Conservation (phyloP, 2,797 vertebrate species). For the Manis pentadactyla region DNA sequence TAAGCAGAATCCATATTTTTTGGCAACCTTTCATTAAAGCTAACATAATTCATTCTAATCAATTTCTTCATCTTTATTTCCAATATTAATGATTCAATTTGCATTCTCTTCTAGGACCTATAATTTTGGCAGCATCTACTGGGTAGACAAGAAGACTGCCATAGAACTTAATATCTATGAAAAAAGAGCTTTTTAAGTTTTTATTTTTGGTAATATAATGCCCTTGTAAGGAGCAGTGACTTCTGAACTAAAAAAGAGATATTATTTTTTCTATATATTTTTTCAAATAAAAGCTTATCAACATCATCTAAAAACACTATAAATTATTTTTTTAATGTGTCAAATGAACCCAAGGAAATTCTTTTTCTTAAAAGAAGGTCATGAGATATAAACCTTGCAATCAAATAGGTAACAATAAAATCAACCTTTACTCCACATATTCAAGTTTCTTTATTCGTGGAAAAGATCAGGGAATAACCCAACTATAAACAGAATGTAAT, state of each 20-base stretch:
- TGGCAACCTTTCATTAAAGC: conserved; percentile 26
- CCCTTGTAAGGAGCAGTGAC: neutral
- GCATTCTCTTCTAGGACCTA: conserved; percentile 21
- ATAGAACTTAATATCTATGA: neutral
- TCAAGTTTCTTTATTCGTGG: neutral
- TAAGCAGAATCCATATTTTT: neutral
- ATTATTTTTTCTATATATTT: neutral
- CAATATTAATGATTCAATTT: conserved; percentile 58
- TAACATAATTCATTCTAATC: conserved; percentile 31
- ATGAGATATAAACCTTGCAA: neutral
- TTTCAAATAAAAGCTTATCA: conserved; percentile 34
- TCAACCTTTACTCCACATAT: neutral
- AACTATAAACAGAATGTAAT: neutral
- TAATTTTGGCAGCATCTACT: conserved; percentile 58
- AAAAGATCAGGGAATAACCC: neutral
- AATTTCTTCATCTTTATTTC: conserved; percentile 64
- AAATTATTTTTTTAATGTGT: neutral
- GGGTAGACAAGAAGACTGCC: neutral
- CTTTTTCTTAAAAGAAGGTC: neutral
- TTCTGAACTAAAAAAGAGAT: neutral
- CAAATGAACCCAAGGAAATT: neutral
- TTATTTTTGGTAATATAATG: conserved; percentile 43
- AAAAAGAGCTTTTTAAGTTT: neutral
- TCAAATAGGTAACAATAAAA: neutral
- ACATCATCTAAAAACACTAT: neutral